These are phyloP conservation scores for Tringa solitaria DNA, from an alignment of 2,113 vertebrate species.

Conservation along the genomic window DNA sequence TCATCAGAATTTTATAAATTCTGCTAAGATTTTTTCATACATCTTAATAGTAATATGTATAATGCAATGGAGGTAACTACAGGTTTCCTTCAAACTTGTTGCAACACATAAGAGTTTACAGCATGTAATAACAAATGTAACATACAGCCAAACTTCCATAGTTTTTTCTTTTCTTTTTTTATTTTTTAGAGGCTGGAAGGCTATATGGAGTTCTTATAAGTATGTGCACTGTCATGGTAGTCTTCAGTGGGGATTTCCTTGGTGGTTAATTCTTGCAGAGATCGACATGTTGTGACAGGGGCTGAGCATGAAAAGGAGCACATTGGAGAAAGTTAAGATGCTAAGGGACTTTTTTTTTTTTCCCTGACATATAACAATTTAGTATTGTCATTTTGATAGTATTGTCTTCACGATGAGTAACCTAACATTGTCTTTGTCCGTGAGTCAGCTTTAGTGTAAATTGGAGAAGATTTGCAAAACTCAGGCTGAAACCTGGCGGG, in stretches of 20 bases:
- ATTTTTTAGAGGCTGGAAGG: not conserved
- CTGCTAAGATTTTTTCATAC: not conserved
- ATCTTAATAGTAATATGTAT: not conserved
- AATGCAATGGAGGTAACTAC: not conserved
- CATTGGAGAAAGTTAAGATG: not conserved
- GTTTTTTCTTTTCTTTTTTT: not conserved
- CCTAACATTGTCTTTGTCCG: not conserved
- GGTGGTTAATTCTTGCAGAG: not conserved
- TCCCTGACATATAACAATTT: not conserved
- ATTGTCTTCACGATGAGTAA: not conserved
- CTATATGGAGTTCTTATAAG: rapidly evolving
- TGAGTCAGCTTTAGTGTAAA: not conserved
- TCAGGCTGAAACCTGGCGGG: not conserved
- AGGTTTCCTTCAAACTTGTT: not conserved
- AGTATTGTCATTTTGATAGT: not conserved
- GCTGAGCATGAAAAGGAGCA: not conserved
- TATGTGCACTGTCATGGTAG: not conserved
- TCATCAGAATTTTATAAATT: not conserved
- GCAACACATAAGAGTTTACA: not conserved
- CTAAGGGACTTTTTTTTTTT: not conserved
- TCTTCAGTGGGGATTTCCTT: not conserved
- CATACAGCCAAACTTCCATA: not conserved
- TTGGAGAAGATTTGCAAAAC: not conserved
- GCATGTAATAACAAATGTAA: not conserved
- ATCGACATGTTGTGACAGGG: not conserved